Evolutionary conservation across 2,797 vertebrate genomes (phyloP).

Genomic region (Clamator glandarius): DNA sequence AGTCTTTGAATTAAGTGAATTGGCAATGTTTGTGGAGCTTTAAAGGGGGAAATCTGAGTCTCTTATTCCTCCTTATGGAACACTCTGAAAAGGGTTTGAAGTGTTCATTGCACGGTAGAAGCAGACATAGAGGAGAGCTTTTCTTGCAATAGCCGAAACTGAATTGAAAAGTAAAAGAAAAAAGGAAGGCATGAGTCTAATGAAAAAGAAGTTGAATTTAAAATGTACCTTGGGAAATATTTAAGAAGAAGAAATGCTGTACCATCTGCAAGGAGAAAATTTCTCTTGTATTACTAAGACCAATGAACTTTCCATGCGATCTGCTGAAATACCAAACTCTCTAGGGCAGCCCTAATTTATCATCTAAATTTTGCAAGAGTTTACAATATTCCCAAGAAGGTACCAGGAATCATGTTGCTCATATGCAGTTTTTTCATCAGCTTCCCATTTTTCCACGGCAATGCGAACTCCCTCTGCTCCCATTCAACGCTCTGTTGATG

Average conservation of each 20-base stretch:
- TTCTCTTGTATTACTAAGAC: background rate
- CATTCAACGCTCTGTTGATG: background rate
- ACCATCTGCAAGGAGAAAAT: background rate
- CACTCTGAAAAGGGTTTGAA: background rate
- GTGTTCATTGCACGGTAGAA: background rate
- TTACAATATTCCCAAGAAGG: background rate
- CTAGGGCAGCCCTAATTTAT: slow-evolving; percentile 15
- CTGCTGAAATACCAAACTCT: slow-evolving; percentile 19
- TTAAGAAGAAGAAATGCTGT: background rate
- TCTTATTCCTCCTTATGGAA: background rate
- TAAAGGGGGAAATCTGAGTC: background rate
- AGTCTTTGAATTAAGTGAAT: background rate
- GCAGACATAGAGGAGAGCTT: background rate
- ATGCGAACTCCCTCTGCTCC: background rate
- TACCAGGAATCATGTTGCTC: background rate
- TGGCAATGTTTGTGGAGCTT: background rate
- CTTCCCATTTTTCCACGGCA: background rate
- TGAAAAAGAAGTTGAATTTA: background rate
- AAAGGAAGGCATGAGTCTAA: background rate
- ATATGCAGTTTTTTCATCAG: background rate
- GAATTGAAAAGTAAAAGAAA: background rate
- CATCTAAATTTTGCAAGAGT: slow-evolving; percentile 18
- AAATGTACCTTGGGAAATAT: slow-evolving; percentile 12
- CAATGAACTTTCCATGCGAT: background rate
- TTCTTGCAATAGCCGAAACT: background rate